phyloP scores from a whole-genome alignment of 2,113 vertebrate species.

The Carettochelys insculpta region DNA sequence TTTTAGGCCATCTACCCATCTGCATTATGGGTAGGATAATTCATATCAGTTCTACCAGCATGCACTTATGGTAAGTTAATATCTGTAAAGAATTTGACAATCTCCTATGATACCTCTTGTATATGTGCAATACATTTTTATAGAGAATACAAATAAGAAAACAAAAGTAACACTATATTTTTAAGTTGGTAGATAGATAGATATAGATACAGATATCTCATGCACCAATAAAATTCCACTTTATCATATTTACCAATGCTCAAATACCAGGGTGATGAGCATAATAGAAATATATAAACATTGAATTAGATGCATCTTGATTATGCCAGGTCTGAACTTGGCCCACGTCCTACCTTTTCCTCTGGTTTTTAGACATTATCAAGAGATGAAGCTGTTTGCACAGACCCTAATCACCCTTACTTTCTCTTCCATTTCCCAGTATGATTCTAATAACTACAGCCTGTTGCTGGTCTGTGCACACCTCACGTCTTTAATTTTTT shows the following conservation, averaged over 20 bases:
- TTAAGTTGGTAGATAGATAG: not conserved
- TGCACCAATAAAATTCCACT: not conserved
- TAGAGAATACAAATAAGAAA: not conserved
- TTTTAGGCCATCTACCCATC: not conserved
- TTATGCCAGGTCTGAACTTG: not conserved
- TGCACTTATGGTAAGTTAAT: not conserved
- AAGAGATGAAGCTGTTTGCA: slow-evolving; percentile 41
- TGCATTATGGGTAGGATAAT: not conserved
- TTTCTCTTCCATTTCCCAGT: slow-evolving; percentile 59
- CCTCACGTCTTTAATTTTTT: slow-evolving; percentile 16
- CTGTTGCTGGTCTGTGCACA: not conserved
- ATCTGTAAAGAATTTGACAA: not conserved
- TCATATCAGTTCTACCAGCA: not conserved
- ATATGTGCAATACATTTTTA: not conserved
- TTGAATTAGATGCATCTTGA: not conserved
- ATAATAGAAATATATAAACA: not conserved
- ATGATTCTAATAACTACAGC: not conserved
- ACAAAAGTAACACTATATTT: not conserved
- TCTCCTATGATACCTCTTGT: not conserved
- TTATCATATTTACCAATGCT: not conserved
- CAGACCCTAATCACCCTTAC: slow-evolving; percentile 42
- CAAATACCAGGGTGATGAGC: not conserved
- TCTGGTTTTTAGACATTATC: slow-evolving; percentile 53
- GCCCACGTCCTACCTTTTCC: slow-evolving; percentile 22
- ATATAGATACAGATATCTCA: no score